Conservation (phyloP, 2,888 invertebrate species). For the Neoitamus cyanurus region DNA sequence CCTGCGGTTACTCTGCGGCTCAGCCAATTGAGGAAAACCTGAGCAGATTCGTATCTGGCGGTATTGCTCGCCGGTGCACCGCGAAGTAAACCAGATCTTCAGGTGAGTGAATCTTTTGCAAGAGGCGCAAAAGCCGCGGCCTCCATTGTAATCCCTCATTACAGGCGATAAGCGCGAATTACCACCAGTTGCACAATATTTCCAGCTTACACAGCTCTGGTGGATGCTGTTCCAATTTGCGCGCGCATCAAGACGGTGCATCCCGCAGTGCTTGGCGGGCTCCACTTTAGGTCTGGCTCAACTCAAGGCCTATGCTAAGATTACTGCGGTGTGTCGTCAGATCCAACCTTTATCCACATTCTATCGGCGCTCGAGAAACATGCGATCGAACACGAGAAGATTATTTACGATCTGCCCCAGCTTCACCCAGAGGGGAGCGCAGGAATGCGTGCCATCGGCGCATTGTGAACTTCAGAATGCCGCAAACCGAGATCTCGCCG, state of each 20-base stretch:
- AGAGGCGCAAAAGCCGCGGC: background rate
- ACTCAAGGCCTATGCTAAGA: background rate
- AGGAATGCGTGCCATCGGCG: conserved; percentile 17
- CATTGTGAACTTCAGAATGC: conserved; percentile 14
- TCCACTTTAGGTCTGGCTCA: conserved; percentile 14
- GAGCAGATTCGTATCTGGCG: background rate
- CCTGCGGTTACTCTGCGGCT: background rate
- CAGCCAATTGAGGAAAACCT: conserved; percentile 3
- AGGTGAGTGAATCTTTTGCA: background rate
- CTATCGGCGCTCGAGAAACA: background rate
- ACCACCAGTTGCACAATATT: background rate
- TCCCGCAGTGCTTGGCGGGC: background rate
- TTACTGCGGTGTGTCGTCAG: background rate
- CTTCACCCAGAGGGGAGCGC: background rate
- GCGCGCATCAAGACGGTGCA: background rate
- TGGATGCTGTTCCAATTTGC: conserved; percentile 12
- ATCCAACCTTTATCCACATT: conserved; percentile 27
- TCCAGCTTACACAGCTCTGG: background rate
- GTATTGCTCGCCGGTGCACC: background rate
- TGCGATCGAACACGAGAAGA: background rate
- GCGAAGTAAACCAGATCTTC: conserved; percentile 3
- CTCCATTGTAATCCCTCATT: conserved; percentile 25
- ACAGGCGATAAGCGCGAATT: background rate
- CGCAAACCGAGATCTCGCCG: background rate
- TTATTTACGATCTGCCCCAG: conserved; percentile 14